Evolutionary conservation across 2,797 vertebrate species (phyloP), one percentile per base, ranked within the genome.

Genomic region (Kryptopterus vitreolus): DNA sequence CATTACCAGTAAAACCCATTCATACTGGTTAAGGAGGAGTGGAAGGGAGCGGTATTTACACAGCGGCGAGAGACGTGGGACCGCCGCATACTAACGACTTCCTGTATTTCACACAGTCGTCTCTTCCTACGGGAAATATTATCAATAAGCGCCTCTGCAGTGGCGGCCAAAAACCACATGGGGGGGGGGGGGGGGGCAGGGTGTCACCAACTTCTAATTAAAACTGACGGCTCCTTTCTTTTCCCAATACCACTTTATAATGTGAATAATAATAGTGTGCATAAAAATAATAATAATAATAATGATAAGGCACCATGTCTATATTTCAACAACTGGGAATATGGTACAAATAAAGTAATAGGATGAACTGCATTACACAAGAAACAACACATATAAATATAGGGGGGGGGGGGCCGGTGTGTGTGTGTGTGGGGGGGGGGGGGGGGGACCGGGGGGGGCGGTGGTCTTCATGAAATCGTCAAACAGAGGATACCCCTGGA

Each of bases 41-140:
- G 63, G 18, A 59, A 83, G 83, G 57, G 80, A 87, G 89, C 86
- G 87, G 85, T 90, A 87, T 93, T 92, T 93, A 90, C 90, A 90
- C 90, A 91, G 90, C 85, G 84, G 84, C 87, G 86, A 91, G 82
- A 90, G 90, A 89, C 88, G 84, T 20, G 85, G 91, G 88, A 88
- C 91, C 88, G 71, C 18, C 88, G 87, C 93, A 95, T 95, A 92
- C 95, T 94, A 95, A 96, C 92, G 92, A 91, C 93, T 97, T 98
- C 96, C 96, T 96, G 94, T 87, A 93, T 95, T 94, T 94, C 94
- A 94, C 92, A 95, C 92, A 93, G 96, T 95, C 93, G 89, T 93
- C 96, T 97, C 96, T 95, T 6, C 91, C 91, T 94, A 93, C 94
- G 95, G 72, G 96, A 96, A 96, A 94, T 91, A 87, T 90, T 92